Evolutionary conservation across 2,888 invertebrate genomes (phyloP).

Genomic region (Drosophila conformis): DNA sequence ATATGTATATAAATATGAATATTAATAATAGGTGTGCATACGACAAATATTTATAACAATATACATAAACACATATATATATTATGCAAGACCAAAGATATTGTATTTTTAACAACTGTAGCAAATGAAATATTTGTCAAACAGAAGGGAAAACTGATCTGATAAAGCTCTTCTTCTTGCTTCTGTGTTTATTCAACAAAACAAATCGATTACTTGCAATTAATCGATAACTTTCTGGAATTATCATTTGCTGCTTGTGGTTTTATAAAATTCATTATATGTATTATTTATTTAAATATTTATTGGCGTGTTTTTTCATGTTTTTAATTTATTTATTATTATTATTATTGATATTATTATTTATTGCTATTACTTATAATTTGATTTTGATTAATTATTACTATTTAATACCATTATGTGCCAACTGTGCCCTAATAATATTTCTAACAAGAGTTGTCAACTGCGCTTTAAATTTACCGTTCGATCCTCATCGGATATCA

Average conservation of each 20-base stretch:
- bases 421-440: neutral
- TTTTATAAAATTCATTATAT: neutral
- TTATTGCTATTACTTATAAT: no score
- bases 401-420: neutral
- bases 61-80: neutral
- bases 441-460: neutral
- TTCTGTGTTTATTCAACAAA: neutral
- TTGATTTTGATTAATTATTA: neutral
- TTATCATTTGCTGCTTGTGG: neutral
- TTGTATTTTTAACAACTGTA: neutral
- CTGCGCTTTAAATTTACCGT: neutral
- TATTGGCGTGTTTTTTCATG: neutral
- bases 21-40: conserved; percentile 16
- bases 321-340: neutral
- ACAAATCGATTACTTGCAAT: neutral
- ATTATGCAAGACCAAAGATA: neutral
- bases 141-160: neutral
- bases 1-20: conserved; percentile 11
- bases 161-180: neutral
- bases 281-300: neutral
- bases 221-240: neutral
- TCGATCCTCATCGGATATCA: neutral
- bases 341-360: neutral
- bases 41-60: neutral
- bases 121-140: neutral